Evolutionary conservation across 2,888 invertebrate genomes (phyloP), one percentile per base, ranked within the genome.

Genomic region (Ischnura elegans): DNA sequence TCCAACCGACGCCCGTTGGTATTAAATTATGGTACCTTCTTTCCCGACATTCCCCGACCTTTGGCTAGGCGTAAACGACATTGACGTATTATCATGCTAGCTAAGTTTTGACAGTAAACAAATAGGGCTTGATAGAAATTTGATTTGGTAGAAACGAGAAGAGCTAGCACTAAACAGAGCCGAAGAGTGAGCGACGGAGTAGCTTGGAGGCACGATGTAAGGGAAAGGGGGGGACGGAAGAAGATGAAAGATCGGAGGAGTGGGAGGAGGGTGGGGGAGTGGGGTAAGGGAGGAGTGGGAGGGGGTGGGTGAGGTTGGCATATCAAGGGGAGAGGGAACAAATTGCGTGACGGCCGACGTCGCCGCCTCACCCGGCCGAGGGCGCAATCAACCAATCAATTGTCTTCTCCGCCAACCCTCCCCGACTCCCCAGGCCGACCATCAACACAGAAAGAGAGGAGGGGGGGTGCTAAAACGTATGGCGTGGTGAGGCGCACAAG

Each of bases 311-410:
- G 29, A 76, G 16, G 36, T 29, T 36, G 76, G 76, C 76, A 76
- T 76, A 76, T 76, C 43, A 21, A 6, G 51, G 29, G 55, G 51
- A 21, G 21, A 10, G 51, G 51, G 51, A 55, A 25, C 36, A 55
- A 55, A 61, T 87, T 90, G 90, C 90, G 90, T 90, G 90, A 90
- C 90, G 51, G 90, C 51, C 90, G 55, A 90, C 90, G 90, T 90
- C 90, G 51, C 90, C 61, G 87, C 87, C 87, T 87, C 87, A n/a
- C 87, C 29, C 87, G 55, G 90, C 90, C 51, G n/a, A n/a, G 90
- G 90, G 90, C 90, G 90, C 90, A 61, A 90, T 90, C 90, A 66
- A 90, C 90, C 90, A 90, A 90, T 90, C 90, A 90, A 90, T 90
- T 66, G 90, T 90, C 90, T 90, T 61, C 90, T 55, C 55, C 61